Percentiles rank a stretch among this genome's conserved stretches.
These are phyloP conservation scores for Sebastiscus albofasciatus DNA, from an alignment of 2,797 vertebrate genomes.

Conservation along the genomic window DNA sequence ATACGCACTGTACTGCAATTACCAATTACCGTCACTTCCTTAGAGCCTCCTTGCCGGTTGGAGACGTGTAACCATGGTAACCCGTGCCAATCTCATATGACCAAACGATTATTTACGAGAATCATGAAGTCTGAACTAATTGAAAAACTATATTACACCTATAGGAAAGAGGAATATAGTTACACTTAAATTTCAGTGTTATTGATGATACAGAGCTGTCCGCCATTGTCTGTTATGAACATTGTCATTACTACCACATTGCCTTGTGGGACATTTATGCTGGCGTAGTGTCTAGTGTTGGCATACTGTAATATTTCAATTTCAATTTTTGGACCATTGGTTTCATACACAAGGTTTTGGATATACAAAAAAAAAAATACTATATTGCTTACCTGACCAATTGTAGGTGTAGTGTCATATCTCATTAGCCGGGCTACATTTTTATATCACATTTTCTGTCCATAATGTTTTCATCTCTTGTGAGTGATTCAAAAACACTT, in stretches of 20 bases:
- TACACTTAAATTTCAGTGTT: not conserved
- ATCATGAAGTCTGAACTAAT: not conserved
- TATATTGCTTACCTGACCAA: not conserved
- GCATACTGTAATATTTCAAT: not conserved
- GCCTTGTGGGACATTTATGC: no score
- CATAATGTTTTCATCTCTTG: conserved; percentile 30
- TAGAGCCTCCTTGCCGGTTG: not conserved
- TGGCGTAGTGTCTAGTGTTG: no score
- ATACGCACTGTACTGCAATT: not conserved
- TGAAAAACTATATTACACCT: not conserved
- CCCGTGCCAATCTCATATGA: not conserved
- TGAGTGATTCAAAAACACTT: conserved; percentile 37
- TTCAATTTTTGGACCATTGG: no score
- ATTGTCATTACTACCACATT: not conserved
- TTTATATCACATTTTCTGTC: not conserved
- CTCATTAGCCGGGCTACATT: not conserved
- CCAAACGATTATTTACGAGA: not conserved
- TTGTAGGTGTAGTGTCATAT: not conserved
- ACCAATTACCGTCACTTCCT: not conserved
- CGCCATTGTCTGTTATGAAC: not conserved
- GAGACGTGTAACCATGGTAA: not conserved
- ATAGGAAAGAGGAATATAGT: not conserved
- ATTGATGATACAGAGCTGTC: not conserved
- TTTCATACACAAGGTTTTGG: not conserved
- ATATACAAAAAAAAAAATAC: not conserved